Percentiles rank a stretch among this genome's conserved stretches.
Conservation (phyloP, 2,888 invertebrate genomes). For the Polymixis flavicincta region DNA sequence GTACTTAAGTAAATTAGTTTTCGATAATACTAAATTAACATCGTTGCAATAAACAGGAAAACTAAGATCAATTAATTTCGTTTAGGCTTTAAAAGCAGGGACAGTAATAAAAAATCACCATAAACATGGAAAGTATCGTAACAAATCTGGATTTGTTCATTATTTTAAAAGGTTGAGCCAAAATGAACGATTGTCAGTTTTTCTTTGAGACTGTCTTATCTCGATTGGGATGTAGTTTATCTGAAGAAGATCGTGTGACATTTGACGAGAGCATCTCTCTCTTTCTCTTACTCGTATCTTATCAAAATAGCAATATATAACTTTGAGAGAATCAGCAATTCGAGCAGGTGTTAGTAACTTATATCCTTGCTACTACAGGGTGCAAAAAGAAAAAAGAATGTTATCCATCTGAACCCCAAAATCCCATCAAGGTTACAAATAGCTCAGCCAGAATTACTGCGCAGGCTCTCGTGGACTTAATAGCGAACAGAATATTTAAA, state of each 20-base stretch:
- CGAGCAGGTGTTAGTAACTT: too few species aligned
- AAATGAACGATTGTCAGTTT: not conserved
- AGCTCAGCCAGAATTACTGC: not conserved
- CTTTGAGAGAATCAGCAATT: not conserved
- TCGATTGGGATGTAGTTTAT: not conserved
- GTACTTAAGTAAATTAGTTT: too few species aligned
- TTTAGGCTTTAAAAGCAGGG: too few species aligned
- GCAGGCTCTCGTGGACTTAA: not conserved
- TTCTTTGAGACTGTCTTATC: not conserved
- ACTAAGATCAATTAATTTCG: not conserved
- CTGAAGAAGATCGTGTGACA: not conserved
- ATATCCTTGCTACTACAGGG: too few species aligned
- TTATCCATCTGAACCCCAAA: too few species aligned
- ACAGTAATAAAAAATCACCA: not conserved
- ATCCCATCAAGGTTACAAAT: not conserved
- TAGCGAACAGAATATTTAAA: not conserved
- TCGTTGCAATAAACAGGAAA: not conserved
- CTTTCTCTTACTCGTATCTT: too few species aligned
- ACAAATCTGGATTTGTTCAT: not conserved
- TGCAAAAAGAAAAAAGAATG: too few species aligned
- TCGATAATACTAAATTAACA: too few species aligned
- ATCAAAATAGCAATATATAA: not conserved
- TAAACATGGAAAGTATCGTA: not conserved
- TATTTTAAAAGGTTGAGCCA: not conserved
- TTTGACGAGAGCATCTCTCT: too few species aligned